These are phyloP conservation scores for Spilosoma lubricipeda DNA, from an alignment of 2,888 invertebrate species.

Conservation along the genomic window DNA sequence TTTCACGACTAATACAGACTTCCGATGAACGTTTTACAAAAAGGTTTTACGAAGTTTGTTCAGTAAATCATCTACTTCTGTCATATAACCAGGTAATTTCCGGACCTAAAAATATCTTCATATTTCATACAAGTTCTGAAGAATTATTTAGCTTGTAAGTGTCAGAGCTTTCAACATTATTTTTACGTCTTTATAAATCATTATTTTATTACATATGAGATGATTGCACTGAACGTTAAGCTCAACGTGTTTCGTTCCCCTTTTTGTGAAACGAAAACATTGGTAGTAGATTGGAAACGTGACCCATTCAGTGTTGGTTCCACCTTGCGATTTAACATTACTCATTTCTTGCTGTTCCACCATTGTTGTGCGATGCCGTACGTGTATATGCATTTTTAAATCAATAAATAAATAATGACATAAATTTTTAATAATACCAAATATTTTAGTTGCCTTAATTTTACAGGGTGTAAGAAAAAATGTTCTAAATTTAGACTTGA, in stretches of 20 bases:
- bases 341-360: constrained; percentile 40
- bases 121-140: neutral
- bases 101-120: neutral
- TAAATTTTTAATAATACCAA: neutral
- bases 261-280: constrained; percentile 46
- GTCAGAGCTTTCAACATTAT: neutral
- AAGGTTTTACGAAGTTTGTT: no score
- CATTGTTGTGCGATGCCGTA: constrained; percentile 36
- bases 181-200: constrained; percentile 28
- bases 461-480: neutral
- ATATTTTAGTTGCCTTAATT: neutral
- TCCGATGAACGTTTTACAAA: neutral
- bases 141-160: neutral
- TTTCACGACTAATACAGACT: neutral
- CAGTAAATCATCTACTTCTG: neutral
- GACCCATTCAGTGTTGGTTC: constrained; percentile 44
- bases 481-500: neutral
- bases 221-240: constrained; percentile 44
- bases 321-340: constrained; percentile 38
- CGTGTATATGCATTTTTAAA: constrained; percentile 30
- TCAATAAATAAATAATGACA: neutral
- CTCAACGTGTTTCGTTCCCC: constrained; percentile 29
- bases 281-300: constrained; percentile 52
- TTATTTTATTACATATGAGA: constrained; percentile 25
- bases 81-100: neutral